Evolutionary conservation across 2,113 vertebrate genomes (phyloP), one percentile per base, ranked within the genome.

Genomic region (Craseonycteris thonglongyai): DNA sequence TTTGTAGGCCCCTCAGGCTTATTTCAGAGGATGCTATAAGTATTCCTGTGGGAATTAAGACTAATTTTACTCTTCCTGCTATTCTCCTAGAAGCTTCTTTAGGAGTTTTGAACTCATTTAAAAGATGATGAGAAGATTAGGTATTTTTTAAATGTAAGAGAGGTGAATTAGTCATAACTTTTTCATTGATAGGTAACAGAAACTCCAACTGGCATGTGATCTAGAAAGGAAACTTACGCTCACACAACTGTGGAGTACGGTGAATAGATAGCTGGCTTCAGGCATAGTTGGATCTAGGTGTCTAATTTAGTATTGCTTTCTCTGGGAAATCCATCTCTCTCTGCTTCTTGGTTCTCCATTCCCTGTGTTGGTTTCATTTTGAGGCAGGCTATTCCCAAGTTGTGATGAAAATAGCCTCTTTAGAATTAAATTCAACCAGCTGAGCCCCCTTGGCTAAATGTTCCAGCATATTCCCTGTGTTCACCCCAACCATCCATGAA

Each of bases 71-170:
- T 72, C 45, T 61, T 59, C 63, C 76, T 65, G 19, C 42, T 89
- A 11, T 83, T 83, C 83, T 96, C 35, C 61, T 87, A 40, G 65
- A 93, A 79, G 63, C 49, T 35, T 94, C 78, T 75, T 86, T 49
- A 71, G 42, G 59, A 94, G 51, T 93, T 94, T 92, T 91, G n/a
- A 88, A 63, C 91, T 90, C 65, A 94, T 47, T 79, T 90, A 71
- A 54, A 93, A 83, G 45, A 91, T 58, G 89, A 28, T 61, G 61
- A 69, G 35, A 93, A 97, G 78, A 49, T 86, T 85, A 6, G 24
- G 7, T 58, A 68, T 88, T 71, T 76, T 94, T 71, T 61, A 0
- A 42, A 66, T 45, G 3, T 71, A 30, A 88, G 68, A 69, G 79
- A 89, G 69, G 83, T 80, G 59, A 91, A 75, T 95, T 88, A 89